A percentile compares a stretch with the other conserved stretches of the same genome.
Conservation (phyloP, 2,888 invertebrate genomes). For the Hesperia comma region DNA sequence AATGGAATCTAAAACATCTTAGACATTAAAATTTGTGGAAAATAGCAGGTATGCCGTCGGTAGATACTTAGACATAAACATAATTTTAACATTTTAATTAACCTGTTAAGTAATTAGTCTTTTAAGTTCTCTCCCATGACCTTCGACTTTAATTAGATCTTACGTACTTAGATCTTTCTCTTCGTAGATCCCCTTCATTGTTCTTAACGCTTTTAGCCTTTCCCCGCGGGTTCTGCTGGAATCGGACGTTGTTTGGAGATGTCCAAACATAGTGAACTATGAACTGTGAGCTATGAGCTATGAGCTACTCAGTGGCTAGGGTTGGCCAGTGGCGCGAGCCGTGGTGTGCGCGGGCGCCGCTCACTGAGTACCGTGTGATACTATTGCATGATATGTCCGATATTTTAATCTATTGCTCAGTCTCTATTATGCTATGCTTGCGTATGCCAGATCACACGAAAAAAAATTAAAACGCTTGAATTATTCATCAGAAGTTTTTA, state of each 20-base stretch:
- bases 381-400: slow-evolving; percentile 23
- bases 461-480: slow-evolving; percentile 1
- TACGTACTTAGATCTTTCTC: not conserved
- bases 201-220: slow-evolving; percentile 4
- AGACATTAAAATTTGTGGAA: not conserved
- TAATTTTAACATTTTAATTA: not conserved
- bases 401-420: slow-evolving; percentile 57
- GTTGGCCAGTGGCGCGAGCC: slow-evolving; percentile 19
- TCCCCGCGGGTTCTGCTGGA: not conserved
- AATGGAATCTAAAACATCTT: too few species aligned
- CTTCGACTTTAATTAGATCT: not conserved
- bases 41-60: not conserved
- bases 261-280: not conserved
- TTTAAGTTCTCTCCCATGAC: not conserved
- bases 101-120: not conserved
- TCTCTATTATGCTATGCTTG: slow-evolving; percentile 26
- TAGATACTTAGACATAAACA: not conserved
- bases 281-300: too few species aligned
- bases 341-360: slow-evolving; percentile 31
- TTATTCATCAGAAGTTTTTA: not conserved
- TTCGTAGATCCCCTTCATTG: not conserved
- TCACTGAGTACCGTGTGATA: slow-evolving; percentile 31
- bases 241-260: not conserved
- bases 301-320: slow-evolving; percentile 22
- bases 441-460: not conserved